Evolutionary conservation across 2,797 vertebrate species (phyloP), one percentile per base, ranked within the genome.

Genomic region (Amblyraja radiata): DNA sequence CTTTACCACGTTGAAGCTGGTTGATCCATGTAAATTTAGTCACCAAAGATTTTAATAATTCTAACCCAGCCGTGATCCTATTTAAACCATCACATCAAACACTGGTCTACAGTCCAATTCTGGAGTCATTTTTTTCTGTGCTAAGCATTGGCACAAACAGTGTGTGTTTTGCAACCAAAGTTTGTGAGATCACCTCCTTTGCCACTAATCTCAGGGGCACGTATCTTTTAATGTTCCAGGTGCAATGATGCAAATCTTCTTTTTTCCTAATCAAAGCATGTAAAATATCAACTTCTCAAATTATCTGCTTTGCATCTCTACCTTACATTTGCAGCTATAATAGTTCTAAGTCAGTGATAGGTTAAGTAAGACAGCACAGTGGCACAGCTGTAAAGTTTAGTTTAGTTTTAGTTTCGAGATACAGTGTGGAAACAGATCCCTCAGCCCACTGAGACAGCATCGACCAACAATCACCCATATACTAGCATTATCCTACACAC

Each of bases 181-280:
- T 63, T 54, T 54, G 21, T 63, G 84, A 68, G 84, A 68, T 68
- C 63, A 88, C 2, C 36, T 88, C 63, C 84, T 65, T 68, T 68
- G 6, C 63, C 10, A 36, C n/a, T 21, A 88, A 88, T 18, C 63
- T 68, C 16, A 36, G 32, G 61, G n/a, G 84, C 16, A 68, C 63
- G 65, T 32, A 9, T 88, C n/a, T 88, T 68, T 65, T 88, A 68
- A 88, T 36, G n/a, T 68, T 76, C 90, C 90, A 74, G 90, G 39
- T 92, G 90, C 90, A 76, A 46, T 76, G 23, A n/a, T 92, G 68
- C 73, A 76, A 92, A 92, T 76, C 11, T 74, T 74, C 58, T n/a
- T 74, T 23, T 18, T 74, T 23, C 16, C 25, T 6, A 46, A 23
- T 21, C 32, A 91, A 74, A 73, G 36, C 32, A 36, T 76, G 39